These are phyloP conservation scores for Unio delphinus DNA, from an alignment of 2,888 invertebrate genomes.

Conservation along the genomic window DNA sequence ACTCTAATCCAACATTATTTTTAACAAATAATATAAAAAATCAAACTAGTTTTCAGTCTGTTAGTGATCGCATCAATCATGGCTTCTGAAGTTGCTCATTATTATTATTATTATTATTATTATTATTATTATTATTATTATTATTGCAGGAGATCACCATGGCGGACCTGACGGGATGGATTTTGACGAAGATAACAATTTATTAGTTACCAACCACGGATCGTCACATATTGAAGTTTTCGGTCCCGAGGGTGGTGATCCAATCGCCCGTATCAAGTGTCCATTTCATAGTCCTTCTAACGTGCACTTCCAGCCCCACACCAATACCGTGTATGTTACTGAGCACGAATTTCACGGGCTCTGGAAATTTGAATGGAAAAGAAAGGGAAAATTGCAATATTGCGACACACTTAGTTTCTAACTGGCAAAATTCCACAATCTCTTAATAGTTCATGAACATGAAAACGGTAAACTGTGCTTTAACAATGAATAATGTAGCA, in stretches of 20 bases:
- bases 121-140: neutral
- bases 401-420: conserved; percentile 43
- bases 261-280: conserved; percentile 54
- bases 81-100: no score
- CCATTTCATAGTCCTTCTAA: conserved; percentile 63
- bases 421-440: no score
- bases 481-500: no score
- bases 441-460: no score
- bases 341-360: conserved; percentile 62
- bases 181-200: conserved; percentile 62
- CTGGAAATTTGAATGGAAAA: conserved; percentile 65
- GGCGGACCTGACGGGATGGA: conserved; percentile 69
- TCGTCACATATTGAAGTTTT: conserved; percentile 63
- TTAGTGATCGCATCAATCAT: no score
- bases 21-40: no score
- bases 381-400: conserved; percentile 58
- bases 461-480: no score
- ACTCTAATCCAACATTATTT: no score
- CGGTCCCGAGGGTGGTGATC: conserved; percentile 52
- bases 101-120: neutral
- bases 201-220: conserved; percentile 66
- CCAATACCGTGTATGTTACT: conserved; percentile 59
- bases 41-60: no score
- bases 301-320: conserved; percentile 60
- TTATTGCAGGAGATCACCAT: conserved; percentile 48